These are phyloP conservation scores for Drosophila pectinifera DNA, from an alignment of 1,140 invertebrate species.

Conservation along the genomic window DNA sequence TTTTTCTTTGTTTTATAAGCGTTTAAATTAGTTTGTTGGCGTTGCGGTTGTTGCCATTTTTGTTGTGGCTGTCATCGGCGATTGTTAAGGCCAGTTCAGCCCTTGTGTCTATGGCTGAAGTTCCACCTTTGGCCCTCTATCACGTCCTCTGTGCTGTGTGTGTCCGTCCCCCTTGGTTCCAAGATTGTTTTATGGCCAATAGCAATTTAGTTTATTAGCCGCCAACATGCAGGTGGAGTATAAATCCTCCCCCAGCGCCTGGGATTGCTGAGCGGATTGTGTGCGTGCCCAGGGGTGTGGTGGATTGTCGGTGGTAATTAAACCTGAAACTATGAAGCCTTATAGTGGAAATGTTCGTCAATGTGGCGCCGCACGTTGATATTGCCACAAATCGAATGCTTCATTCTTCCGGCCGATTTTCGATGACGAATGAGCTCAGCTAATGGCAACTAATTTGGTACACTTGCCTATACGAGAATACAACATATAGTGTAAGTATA, in stretches of 20 bases:
- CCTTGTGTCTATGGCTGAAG: background rate
- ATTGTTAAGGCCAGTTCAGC: constrained; percentile 6
- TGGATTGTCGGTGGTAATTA: constrained; percentile 48
- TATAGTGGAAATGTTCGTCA: constrained; percentile 35
- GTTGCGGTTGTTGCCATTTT: constrained; percentile 18
- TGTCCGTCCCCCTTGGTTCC: constrained; percentile 39
- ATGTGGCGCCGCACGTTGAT: constrained; percentile 53
- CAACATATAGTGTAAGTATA: background rate
- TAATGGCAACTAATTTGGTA: background rate
- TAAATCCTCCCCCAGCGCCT: constrained; percentile 6
- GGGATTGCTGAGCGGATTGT: background rate
- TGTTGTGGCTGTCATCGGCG: constrained; percentile 18
- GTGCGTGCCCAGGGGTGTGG: constrained; percentile 28
- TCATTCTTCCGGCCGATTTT: constrained; percentile 1
- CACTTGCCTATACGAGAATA: background rate
- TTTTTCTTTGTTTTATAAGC: constrained; percentile 51
- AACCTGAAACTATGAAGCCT: constrained; percentile 40
- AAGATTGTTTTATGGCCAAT: constrained; percentile 71
- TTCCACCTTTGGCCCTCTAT: background rate
- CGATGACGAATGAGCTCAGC: constrained; percentile 5
- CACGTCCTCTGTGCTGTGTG: constrained; percentile 16
- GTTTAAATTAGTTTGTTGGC: constrained; percentile 57
- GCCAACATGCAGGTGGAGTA: constrained; percentile 62
- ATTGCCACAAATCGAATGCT: constrained; percentile 7
- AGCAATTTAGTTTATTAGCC: constrained; percentile 68